Percentiles rank a stretch among this genome's conserved stretches.
Evolutionary conservation across 2,888 invertebrate genomes (phyloP).

Genomic region (Heliconius erato): DNA sequence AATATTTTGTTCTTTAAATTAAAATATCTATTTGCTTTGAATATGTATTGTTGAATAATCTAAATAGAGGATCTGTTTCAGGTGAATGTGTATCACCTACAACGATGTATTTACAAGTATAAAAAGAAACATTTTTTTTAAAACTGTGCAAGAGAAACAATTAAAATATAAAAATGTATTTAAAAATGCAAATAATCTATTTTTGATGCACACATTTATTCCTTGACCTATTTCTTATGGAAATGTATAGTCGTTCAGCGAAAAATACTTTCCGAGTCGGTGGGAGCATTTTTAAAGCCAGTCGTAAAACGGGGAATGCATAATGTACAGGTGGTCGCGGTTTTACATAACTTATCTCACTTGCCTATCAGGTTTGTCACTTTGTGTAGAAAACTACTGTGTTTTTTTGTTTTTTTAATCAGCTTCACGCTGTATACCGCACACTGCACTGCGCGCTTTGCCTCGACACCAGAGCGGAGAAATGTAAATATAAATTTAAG

Average conservation of each 20-base stretch:
- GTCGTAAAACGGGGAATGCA: conserved; percentile 34
- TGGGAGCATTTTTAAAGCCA: conserved; percentile 28
- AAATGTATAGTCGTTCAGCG: conserved; percentile 26
- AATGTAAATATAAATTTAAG: too few species aligned
- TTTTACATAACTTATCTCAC: conserved; percentile 32
- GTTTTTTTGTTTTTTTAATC: too few species aligned
- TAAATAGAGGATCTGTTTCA: background rate
- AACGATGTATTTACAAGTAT: background rate
- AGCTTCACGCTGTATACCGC: too few species aligned
- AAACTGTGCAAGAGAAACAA: background rate
- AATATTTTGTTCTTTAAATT: background rate
- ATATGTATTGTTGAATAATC: background rate
- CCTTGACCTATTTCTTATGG: conserved; percentile 38
- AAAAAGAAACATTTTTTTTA: background rate
- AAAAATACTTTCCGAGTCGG: conserved; percentile 20
- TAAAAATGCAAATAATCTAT: conserved; percentile 16
- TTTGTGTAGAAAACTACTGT: background rate
- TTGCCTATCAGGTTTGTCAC: conserved; percentile 8
- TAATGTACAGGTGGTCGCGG: conserved; percentile 29
- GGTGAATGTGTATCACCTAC: background rate
- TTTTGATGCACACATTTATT: conserved; percentile 23
- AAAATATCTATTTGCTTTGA: background rate
- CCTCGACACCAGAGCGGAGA: too few species aligned
- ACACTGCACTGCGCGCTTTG: too few species aligned
- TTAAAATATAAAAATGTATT: background rate